A percentile compares a stretch with the other conserved stretches of the same genome.
Conservation (phyloP, 2,797 vertebrate genomes). For the Tiaroga cobitis region DNA sequence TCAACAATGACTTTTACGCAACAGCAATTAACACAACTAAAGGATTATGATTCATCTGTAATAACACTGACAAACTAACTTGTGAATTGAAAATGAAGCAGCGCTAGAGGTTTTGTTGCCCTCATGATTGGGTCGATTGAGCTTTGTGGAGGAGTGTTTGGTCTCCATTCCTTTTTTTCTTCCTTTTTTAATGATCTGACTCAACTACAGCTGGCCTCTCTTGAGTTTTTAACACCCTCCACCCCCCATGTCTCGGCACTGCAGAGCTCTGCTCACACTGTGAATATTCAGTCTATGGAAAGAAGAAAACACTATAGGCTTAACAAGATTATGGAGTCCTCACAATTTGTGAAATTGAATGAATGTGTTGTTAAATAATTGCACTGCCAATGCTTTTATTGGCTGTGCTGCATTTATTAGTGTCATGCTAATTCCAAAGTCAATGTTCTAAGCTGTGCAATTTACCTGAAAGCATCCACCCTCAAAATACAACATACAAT, state of each 20-base stretch:
- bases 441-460: slow-evolving; percentile 28
- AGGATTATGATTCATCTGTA: neutral
- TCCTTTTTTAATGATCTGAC: slow-evolving; percentile 33
- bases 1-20: neutral
- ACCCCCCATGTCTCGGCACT: neutral
- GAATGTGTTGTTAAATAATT: slow-evolving; percentile 29
- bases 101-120: slow-evolving; percentile 4
- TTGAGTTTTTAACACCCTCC: slow-evolving; percentile 12
- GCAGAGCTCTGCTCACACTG: slow-evolving; percentile 13
- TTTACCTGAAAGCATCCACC: slow-evolving; percentile 31
- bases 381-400: slow-evolving; percentile 13
- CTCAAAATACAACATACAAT: neutral
- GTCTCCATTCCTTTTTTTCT: slow-evolving; percentile 8
- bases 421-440: slow-evolving; percentile 42
- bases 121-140: slow-evolving; percentile 21
- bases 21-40: slow-evolving; percentile 12
- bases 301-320: slow-evolving; percentile 8
- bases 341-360: slow-evolving; percentile 22
- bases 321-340: slow-evolving; percentile 30
- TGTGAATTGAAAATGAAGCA: slow-evolving; percentile 7
- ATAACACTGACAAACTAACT: neutral
- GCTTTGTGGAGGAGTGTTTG: slow-evolving; percentile 37
- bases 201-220: slow-evolving; percentile 29
- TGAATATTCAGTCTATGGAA: slow-evolving; percentile 12
- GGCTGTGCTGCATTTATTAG: slow-evolving; percentile 11